Evolutionary conservation across 2,113 vertebrate genomes (phyloP), one percentile per base, ranked within the genome.

Genomic region (Ochotona curzoniae): DNA sequence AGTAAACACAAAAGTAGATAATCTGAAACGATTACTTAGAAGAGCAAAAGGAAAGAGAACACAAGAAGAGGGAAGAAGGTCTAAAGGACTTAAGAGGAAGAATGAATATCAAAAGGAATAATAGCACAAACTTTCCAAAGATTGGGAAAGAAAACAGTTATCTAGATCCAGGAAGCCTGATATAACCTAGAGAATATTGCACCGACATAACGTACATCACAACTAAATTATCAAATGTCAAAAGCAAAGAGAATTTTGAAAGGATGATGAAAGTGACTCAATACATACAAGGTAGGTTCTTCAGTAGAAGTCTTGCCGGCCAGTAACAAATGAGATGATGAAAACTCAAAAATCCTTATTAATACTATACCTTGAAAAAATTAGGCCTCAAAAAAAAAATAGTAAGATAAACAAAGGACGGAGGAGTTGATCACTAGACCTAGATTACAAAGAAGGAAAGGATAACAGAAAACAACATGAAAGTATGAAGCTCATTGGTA

Each of bases 61-160:
- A 57, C 54, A 60, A 85, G 85, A 82, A 70, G 12, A 70, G 32
- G 70, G 20, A 63, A 82, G 54, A 95, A 90, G 82, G 28, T 38
- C 2, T 75, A 76, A 67, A 35, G 23, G 51, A 84, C 13, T 28
- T 88, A 83, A 84, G 44, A 17, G 67, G 14, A 20, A 86, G 47
- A 81, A 74, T 70, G 1, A 1, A 63, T 76, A 69, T 35, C 47
- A 81, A 18, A 90, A 66, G 26, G 89, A 86, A 82, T 9, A 57
- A 82, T 71, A 11, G 32, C 28, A 35, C 26, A 90, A 81, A n/a
- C 15, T 12, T 38, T 4, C 23, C 13, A 84, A 60, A 51, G 38
- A 73, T 51, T 66, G 38, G 70, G 23, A 57, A 90, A 75, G 2
- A 9, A 86, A 61, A 82, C 63, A 28, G n/a, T 25, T 9, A 49